Conservation (phyloP, 2,113 vertebrate species). For the Zapornia atra region DNA sequence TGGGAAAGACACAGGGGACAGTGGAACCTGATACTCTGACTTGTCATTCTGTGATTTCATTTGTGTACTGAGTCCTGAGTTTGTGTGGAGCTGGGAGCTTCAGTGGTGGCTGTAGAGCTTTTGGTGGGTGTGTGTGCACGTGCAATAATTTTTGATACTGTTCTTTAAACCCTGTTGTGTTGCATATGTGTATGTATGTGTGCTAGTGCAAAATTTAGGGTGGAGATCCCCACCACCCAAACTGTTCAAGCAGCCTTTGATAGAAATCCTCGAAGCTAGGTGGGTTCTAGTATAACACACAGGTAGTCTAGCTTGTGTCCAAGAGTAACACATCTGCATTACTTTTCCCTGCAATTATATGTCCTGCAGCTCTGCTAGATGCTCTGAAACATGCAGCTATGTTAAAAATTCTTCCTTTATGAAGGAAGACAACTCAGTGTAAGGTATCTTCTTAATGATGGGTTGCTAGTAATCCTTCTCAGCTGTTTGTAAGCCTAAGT, state of each 20-base stretch:
- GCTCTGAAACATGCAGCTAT: neutral
- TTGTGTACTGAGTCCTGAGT: neutral
- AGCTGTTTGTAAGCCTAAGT: neutral
- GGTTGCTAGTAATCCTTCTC: neutral
- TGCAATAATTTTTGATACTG: neutral
- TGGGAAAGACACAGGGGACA: neutral
- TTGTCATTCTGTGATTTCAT: neutral
- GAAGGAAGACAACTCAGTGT: neutral
- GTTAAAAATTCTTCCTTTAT: neutral
- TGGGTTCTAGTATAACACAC: neutral
- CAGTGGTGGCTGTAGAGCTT: neutral
- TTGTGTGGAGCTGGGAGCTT: neutral
- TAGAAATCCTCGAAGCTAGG: neutral
- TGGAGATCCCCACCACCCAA: neutral
- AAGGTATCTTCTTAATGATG: neutral
- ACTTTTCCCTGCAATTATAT: neutral
- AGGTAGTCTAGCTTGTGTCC: neutral
- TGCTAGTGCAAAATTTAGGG: neutral
- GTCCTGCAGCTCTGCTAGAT: neutral
- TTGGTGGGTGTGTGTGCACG: fast-evolving
- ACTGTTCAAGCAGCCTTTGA: neutral
- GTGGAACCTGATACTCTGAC: neutral
- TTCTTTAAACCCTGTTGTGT: neutral
- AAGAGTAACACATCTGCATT: neutral
- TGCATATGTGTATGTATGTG: neutral